Base-by-base conservation (phyloP, 2,113 vertebrate genomes). In the Sylvietta virens region DNA sequence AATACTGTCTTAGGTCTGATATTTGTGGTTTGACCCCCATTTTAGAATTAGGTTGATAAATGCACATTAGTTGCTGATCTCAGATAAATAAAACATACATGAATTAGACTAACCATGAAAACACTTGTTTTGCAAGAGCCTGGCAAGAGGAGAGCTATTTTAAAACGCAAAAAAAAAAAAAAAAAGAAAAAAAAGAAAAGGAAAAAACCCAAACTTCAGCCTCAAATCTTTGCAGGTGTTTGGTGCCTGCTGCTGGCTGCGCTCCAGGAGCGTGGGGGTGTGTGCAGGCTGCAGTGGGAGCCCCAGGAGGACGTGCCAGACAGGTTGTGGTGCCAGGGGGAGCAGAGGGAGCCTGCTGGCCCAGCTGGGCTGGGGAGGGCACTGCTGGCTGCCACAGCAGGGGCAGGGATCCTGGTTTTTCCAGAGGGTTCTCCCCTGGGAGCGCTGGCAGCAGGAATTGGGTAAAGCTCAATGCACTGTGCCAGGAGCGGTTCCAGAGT, bases 151-250 rank as follows among this genome's bases (percentile, higher is more conserved):
- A 56, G 37, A 33, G 4, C 15, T 81, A 66, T 71, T 87, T 45
- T 45, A 74, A 45, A 74, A 45, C 4, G 7, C 4, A 3, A 14
- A 48, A 20, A 35, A 30, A 51, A 30, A 10, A 13, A 33, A 54
- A 18, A 24, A 64, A 82, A 80, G 74, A 44, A 44, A 17, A 44
- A 83, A 24, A 35, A 16, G 66, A 61, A 51, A 23, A n/a, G 24
- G 47, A 35, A 10, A 30, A 69, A 35, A 42, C n/a, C 13, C 39
- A 50, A 54, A 65, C 60, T 92, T 85, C 54, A 90, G 58, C 74
- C 54, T 81, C 62, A 77, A 79, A 65, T 89, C 79, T 86, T 95
- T 94, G 93, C 88, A 86, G 93, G 78, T 94, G 82, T 62, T 31
- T 28, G 72, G n/a, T 53, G 86, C 69, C 76, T 83, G 86, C 74